Base-by-base conservation (phyloP, 2,797 vertebrate species). In the Pristis pectinata region DNA sequence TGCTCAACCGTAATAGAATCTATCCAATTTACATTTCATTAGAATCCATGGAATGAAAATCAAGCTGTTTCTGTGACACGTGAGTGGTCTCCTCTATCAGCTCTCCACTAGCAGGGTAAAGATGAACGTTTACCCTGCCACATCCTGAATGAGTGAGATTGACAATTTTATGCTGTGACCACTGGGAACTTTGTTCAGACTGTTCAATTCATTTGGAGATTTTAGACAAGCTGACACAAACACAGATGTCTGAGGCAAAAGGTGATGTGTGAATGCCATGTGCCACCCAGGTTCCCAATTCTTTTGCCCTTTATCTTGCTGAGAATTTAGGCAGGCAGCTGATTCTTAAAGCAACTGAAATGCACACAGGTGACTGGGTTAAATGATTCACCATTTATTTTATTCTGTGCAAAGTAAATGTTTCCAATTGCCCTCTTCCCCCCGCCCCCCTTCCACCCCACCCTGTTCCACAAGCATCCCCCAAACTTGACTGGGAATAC, bases 21-120 rank as follows among this genome's bases (percentile, higher is more conserved):
- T 91, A 87, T 91, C 87, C 61, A 91, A 91, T 91, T 91, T 91
- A 61, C 61, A 91, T 91, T 91, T 91, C n/a, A 67, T 91, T 67
- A 27, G n/a, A 91, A 91, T 91, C 87, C 41, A 11, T 41, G 59
- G 61, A 91, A 37, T 91, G 61, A 91, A 67, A 91, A 67, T 64
- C 87, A 91, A 91, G 87, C 87, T 67, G 59, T 91, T 24, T 67
- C 59, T 41, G 8, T 64, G 64, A 67, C n/a, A 37, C 7, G 19
- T 24, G n/a, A 22, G 15, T 41, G 61, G 37, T 41, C 87, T 24
- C 53, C 19, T 91, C 61, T 10, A 37, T 22, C n/a, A 64, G 56
- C n/a, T 91, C 37, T 64, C 11, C 87, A 64, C 61, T 49, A 53
- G 64, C 24, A 0, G n/a, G 19, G 7, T 64, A n/a, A 19, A 67